These are phyloP conservation scores for Eurystomus gularis DNA, from an alignment of 2,113 vertebrate species.

Conservation along the genomic window DNA sequence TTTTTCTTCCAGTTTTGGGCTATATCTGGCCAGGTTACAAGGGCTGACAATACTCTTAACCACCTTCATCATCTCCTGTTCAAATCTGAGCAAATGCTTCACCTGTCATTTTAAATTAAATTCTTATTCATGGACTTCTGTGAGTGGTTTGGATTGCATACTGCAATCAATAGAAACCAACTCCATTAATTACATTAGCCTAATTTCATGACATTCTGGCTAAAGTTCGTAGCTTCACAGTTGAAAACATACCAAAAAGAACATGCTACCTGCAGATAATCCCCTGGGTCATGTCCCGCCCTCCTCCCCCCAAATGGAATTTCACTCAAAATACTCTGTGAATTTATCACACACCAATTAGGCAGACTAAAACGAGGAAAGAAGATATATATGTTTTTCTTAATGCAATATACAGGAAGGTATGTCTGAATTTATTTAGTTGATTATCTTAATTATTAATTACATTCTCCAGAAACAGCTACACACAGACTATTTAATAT, in stretches of 20 bases:
- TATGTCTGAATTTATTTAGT: background rate
- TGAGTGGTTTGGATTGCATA: background rate
- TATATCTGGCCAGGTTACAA: background rate
- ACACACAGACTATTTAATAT: slow-evolving; percentile 2
- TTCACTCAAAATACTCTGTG: background rate
- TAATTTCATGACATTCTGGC: background rate
- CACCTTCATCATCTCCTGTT: background rate
- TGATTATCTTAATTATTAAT: slow-evolving; percentile 50
- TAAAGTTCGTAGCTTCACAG: background rate
- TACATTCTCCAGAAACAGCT: background rate
- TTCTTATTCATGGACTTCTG: background rate
- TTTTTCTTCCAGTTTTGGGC: background rate
- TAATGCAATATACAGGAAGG: background rate
- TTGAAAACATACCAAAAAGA: background rate
- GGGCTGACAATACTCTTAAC: background rate
- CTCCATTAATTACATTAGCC: background rate
- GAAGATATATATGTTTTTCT: background rate
- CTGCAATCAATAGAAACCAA: background rate
- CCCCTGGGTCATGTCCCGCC: rapidly evolving
- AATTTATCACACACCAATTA: background rate
- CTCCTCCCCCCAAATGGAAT: background rate
- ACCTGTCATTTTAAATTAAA: background rate
- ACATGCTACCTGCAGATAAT: background rate
- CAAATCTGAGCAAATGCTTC: background rate
- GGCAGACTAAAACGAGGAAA: background rate